These are phyloP conservation scores for Pristionchus arcanus DNA, from an alignment of 2,888 invertebrate species.

Conservation along the genomic window DNA sequence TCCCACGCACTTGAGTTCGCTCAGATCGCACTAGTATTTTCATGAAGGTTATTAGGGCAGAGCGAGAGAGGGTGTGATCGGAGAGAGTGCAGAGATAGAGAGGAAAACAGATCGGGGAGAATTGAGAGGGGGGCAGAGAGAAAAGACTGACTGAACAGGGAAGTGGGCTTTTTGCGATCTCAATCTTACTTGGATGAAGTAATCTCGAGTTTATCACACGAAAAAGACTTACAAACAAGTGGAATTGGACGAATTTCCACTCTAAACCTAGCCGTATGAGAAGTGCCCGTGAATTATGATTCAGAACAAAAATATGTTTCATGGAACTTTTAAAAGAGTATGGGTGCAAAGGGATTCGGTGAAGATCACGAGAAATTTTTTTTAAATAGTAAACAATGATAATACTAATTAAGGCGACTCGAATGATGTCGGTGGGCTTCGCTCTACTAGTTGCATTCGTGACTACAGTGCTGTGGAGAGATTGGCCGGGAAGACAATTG, in stretches of 20 bases:
- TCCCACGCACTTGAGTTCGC: too few species aligned
- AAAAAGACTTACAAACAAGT: conserved; percentile 4
- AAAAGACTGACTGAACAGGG: background rate
- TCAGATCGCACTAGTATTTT: background rate
- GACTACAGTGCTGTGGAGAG: conserved; percentile 64
- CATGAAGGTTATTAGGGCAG: conserved; percentile 6
- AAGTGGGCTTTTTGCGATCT: background rate
- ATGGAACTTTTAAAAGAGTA: background rate
- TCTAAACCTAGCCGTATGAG: background rate
- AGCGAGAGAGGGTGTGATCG: background rate
- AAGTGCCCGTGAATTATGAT: background rate
- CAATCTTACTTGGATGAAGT: background rate
- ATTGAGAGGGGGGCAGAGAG: background rate
- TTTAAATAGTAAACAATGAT: background rate
- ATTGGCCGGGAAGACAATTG: conserved; percentile 56
- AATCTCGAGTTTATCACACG: background rate
- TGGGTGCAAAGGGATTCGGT: background rate
- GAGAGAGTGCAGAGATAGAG: background rate
- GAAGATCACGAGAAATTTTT: background rate
- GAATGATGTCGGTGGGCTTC: conserved; percentile 77
- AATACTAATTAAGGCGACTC: conserved; percentile 67
- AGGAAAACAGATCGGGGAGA: background rate
- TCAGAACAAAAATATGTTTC: background rate
- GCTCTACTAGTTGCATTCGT: conserved; percentile 74
- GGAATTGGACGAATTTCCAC: background rate